Percentiles rank a stretch among this genome's conserved stretches.
phyloP scores from a whole-genome alignment of 2,888 invertebrate genomes.

The Diplazon laetatorius region DNA sequence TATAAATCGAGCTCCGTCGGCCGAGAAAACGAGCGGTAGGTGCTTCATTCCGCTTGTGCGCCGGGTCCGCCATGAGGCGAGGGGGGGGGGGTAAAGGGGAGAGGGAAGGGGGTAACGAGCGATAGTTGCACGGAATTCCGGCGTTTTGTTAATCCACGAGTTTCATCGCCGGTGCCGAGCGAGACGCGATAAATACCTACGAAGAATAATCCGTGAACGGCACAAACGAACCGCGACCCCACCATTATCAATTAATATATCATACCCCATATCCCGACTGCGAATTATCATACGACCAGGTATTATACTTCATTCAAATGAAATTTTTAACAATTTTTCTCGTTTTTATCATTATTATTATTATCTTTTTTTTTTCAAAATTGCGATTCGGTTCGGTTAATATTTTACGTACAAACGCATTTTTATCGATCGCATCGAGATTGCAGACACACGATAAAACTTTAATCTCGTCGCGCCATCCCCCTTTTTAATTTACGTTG shows the following conservation, averaged over 20 bases:
- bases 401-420: constrained; percentile 12
- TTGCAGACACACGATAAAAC: constrained; percentile 39
- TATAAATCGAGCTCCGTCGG: constrained; percentile 51
- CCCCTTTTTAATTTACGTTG: constrained; percentile 4
- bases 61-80: too few species aligned
- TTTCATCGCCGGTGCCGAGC: constrained; percentile 2
- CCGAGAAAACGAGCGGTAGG: constrained; percentile 41
- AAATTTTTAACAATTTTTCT: constrained; percentile 19
- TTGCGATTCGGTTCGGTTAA: constrained; percentile 1
- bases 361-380: too few species aligned
- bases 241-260: constrained; percentile 41
- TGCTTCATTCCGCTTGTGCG: constrained; percentile 26
- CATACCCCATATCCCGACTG: constrained; percentile 8
- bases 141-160: constrained; percentile 23
- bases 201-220: constrained; percentile 10
- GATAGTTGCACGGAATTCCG: constrained; percentile 35
- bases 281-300: background rate
- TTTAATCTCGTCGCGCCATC: constrained; percentile 46
- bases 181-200: constrained; percentile 32
- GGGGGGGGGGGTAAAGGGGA: too few species aligned
- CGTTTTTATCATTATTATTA: too few species aligned
- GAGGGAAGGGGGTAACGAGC: too few species aligned
- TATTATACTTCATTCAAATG: constrained; percentile 39
- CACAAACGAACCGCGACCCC: constrained; percentile 34
- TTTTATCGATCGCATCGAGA: constrained; percentile 41